Conservation (phyloP, 2,888 invertebrate species). For the Ophonus ardosiacus region DNA sequence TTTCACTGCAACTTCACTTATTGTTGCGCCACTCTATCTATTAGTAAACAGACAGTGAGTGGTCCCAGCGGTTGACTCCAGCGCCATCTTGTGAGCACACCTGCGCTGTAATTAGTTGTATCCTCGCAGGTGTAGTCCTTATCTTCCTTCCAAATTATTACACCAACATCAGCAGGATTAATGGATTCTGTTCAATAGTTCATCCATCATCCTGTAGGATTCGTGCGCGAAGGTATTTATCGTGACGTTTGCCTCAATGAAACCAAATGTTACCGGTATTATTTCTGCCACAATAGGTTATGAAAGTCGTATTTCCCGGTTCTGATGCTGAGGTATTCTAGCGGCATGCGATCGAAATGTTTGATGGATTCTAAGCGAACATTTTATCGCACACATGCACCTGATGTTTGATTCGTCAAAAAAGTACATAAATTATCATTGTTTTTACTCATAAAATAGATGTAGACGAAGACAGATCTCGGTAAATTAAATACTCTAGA, state of each 20-base stretch:
- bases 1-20: conserved; percentile 61
- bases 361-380: neutral
- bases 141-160: conserved; percentile 60
- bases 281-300: conserved; percentile 41
- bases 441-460: neutral
- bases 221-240: conserved; percentile 15
- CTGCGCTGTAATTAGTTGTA: conserved; percentile 59
- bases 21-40: conserved; percentile 58
- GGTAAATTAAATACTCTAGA: too few species aligned
- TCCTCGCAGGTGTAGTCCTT: conserved; percentile 60
- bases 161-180: conserved; percentile 52
- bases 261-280: conserved; percentile 41
- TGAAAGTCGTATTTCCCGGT: conserved; percentile 35
- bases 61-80: conserved; percentile 58
- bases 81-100: conserved; percentile 51
- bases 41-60: conserved; percentile 63
- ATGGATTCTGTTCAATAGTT: conserved; percentile 45
- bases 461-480: too few species aligned
- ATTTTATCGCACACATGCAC: neutral
- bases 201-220: conserved; percentile 52
- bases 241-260: conserved; percentile 39
- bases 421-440: neutral
- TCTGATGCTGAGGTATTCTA: conserved; percentile 13
- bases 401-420: neutral
- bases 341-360: conserved; percentile 24